Conservation (phyloP, 2,888 invertebrate genomes). For the Atrina japonica region DNA sequence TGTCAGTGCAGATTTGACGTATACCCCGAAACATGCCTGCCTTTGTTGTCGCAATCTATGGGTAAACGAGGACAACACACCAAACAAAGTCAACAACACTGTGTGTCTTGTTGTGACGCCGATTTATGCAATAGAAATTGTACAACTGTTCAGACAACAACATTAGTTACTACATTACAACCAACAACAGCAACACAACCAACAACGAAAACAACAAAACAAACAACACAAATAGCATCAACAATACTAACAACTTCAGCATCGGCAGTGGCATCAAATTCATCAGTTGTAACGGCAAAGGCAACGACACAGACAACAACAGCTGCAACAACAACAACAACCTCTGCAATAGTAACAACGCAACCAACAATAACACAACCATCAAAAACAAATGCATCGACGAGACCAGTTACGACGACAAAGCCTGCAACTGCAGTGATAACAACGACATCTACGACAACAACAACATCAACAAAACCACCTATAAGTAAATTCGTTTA, state of each 20-base stretch:
- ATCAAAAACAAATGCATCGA: background rate
- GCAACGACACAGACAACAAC: background rate
- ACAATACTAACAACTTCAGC: background rate
- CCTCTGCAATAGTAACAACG: background rate
- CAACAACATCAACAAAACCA: too few relatives aligned
- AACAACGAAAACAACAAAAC: too few relatives aligned
- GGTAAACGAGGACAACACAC: too few relatives aligned
- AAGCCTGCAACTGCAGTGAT: background rate
- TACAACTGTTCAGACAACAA: constrained; percentile 1
- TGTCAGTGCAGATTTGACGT: too few relatives aligned
- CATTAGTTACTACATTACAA: too few relatives aligned
- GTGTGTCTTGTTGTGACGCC: constrained; percentile 35
- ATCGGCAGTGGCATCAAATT: background rate
- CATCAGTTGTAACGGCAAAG: background rate
- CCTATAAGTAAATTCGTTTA: too few relatives aligned
- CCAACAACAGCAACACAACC: too few relatives aligned
- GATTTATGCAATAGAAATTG: constrained; percentile 34
- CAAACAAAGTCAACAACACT: too few relatives aligned
- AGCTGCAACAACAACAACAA: background rate
- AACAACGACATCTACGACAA: too few relatives aligned
- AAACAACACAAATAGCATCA: constrained; percentile 15
- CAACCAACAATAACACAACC: background rate
- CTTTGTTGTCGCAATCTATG: too few relatives aligned
- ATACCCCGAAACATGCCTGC: too few relatives aligned
- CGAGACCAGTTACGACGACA: background rate